A percentile compares a stretch with the other conserved stretches of the same genome.
Evolutionary conservation across 2,113 vertebrate genomes (phyloP).

Genomic region (Mormyrus lacerda): DNA sequence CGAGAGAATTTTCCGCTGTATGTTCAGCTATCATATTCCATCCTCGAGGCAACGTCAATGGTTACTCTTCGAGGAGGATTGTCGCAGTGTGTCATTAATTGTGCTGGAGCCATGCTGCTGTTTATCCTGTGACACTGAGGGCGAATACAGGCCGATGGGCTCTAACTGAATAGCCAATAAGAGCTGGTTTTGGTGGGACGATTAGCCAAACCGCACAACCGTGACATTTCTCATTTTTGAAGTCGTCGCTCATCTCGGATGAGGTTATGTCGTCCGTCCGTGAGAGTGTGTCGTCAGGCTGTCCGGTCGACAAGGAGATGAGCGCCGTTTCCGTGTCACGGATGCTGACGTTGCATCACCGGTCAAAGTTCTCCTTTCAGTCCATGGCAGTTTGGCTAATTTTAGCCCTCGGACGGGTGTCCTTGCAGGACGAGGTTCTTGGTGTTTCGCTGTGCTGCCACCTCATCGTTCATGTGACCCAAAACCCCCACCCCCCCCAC

Average conservation of each 20-base stretch:
- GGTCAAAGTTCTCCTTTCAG: neutral
- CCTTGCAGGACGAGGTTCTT: conserved; percentile 27
- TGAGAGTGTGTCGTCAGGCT: neutral
- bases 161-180: conserved; percentile 18
- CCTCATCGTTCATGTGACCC: conserved; percentile 51
- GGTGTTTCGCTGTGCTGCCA: conserved; percentile 43
- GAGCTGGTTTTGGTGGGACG: neutral
- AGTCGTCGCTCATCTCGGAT: neutral
- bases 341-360: neutral
- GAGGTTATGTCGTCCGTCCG: neutral
- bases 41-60: conserved; percentile 29
- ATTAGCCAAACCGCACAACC: neutral
- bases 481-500: neutral
- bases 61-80: conserved; percentile 29
- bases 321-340: neutral
- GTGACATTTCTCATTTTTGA: neutral
- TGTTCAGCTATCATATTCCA: conserved; percentile 27
- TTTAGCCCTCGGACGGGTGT: conserved; percentile 34
- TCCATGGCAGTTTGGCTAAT: conserved; percentile 15
- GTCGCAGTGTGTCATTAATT: conserved; percentile 38
- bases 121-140: conserved; percentile 22
- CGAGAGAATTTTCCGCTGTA: conserved; percentile 8
- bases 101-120: neutral
- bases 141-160: neutral
- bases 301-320: neutral